phyloP scores from a whole-genome alignment of 2,113 vertebrate genomes.

The Paracanthobrama guichenoti region DNA sequence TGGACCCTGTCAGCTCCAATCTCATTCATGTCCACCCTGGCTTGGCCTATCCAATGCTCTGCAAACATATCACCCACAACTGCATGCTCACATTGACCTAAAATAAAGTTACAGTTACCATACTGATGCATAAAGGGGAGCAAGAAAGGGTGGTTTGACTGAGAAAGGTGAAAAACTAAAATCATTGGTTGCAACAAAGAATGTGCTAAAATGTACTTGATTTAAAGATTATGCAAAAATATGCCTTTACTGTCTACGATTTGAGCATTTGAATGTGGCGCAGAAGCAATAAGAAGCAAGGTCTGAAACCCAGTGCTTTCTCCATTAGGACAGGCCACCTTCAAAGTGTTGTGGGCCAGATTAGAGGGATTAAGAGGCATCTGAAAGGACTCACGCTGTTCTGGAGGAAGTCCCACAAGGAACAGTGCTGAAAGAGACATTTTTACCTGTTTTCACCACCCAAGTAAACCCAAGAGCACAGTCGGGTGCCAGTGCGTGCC shows the following conservation, averaged over 20 bases:
- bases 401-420: slow-evolving; percentile 85
- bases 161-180: background rate
- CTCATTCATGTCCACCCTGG: slow-evolving; percentile 63
- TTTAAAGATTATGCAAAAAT: background rate
- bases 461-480: slow-evolving; percentile 54
- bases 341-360: slow-evolving; percentile 91
- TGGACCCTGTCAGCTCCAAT: slow-evolving; percentile 66
- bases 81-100: background rate
- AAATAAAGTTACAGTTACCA: background rate
- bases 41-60: slow-evolving; percentile 49
- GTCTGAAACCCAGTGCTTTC: slow-evolving; percentile 62
- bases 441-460: slow-evolving; percentile 80
- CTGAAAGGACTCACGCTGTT: slow-evolving; percentile 90
- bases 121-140: background rate
- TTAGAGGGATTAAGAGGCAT: slow-evolving; percentile 93
- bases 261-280: slow-evolving; percentile 37
- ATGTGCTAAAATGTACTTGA: background rate
- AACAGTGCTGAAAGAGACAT: slow-evolving; percentile 84
- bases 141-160: background rate
- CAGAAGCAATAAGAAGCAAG: slow-evolving; percentile 33
- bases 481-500: slow-evolving; percentile 46
- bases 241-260: background rate
- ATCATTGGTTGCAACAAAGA: background rate
- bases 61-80: background rate
- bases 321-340: slow-evolving; percentile 84